phyloP scores from a whole-genome alignment of 1,140 invertebrate genomes.

The Helicoverpa zea region DNA sequence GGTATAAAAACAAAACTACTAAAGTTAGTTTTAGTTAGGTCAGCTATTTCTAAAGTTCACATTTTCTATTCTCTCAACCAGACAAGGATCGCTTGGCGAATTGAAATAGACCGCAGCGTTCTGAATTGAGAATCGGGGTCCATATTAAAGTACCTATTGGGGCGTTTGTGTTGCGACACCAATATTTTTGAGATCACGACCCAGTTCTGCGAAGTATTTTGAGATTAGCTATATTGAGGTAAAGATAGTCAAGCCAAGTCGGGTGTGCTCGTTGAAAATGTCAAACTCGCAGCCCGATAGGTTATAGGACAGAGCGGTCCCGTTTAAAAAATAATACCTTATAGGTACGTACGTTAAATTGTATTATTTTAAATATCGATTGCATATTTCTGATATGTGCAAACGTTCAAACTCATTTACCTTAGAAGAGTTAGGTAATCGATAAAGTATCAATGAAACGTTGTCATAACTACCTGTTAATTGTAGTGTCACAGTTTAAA shows the following conservation, averaged over 20 bases:
- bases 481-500: too few relatives aligned
- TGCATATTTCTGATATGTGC: too few relatives aligned
- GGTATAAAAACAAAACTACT: conserved; percentile 14
- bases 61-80: conserved; percentile 19
- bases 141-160: conserved; percentile 13
- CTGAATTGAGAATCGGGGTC: conserved; percentile 23
- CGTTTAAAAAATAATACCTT: too few relatives aligned
- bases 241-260: background rate
- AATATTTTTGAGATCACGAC: conserved; percentile 11
- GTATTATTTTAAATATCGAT: too few relatives aligned
- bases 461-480: background rate
- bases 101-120: conserved; percentile 15
- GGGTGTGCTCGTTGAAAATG: background rate
- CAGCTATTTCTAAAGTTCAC: conserved; percentile 31
- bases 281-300: background rate
- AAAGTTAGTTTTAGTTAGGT: conserved; percentile 33
- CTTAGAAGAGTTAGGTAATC: too few relatives aligned
- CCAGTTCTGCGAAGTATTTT: background rate
- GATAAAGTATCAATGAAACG: background rate
- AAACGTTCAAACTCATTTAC: too few relatives aligned
- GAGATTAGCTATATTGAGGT: background rate
- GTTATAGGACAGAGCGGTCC: background rate
- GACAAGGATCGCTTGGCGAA: conserved; percentile 13
- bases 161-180: background rate
- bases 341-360: too few relatives aligned